Percentiles rank a stretch among this genome's conserved stretches.
These are phyloP conservation scores for Stomatorhinus ivindoensis DNA, from an alignment of 2,113 vertebrate species.

Conservation along the genomic window DNA sequence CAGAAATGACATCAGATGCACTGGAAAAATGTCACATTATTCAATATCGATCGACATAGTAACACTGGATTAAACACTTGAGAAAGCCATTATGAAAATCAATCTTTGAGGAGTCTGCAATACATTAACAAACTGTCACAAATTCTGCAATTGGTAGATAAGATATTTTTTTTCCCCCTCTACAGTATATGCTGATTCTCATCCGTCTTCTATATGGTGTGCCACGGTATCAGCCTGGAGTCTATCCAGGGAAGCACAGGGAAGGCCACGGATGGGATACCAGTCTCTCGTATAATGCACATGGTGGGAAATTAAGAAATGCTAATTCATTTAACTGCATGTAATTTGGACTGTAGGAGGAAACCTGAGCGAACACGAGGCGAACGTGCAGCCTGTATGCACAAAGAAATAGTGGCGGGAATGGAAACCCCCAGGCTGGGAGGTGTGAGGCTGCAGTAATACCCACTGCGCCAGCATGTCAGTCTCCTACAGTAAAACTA, in stretches of 20 bases:
- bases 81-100: background rate
- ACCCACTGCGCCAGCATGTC: background rate
- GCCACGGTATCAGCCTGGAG: background rate
- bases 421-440: background rate
- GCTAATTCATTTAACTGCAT: background rate
- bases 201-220: background rate
- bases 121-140: background rate
- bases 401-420: background rate
- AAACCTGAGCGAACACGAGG: background rate
- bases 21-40: background rate
- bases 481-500: background rate
- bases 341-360: background rate
- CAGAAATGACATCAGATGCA: background rate
- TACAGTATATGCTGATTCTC: background rate
- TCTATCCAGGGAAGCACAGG: background rate
- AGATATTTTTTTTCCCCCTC: background rate
- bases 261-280: background rate
- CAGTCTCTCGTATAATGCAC: background rate
- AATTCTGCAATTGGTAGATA: background rate
- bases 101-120: background rate
- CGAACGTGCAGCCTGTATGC: background rate
- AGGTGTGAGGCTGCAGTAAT: background rate
- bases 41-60: background rate
- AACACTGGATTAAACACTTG: background rate
- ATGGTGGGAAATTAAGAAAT: background rate